Base-by-base conservation (phyloP, 2,113 vertebrate species). In the Heloderma charlesbogerti region DNA sequence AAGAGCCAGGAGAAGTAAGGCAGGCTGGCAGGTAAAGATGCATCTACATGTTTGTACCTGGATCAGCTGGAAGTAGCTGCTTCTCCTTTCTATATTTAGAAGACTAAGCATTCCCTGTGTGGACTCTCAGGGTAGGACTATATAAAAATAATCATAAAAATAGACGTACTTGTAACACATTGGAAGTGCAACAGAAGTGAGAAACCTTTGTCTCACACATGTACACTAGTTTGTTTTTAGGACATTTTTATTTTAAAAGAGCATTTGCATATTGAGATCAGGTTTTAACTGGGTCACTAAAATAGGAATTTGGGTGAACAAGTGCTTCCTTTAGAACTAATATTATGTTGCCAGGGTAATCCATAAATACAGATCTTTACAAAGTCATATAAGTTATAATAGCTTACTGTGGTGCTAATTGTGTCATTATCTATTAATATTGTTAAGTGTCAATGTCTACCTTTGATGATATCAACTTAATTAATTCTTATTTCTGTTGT, bases 381-480 rank as follows among this genome's bases (percentile, higher is more conserved):
- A 95, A 94, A 89, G 90, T 91, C 97, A 96, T 95, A 95, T 97
- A 97, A 96, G 95, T 96, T 95, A 96, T 96, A 95, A 93, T 95
- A 96, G 94, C 93, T 95, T 87, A 95, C 97, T 97, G 96, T 95
- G 91, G 92, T 95, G 95, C 94, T 97, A 97, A 97, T 97, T 97
- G 97, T 97, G 97, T 98, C 96, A 98, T 96, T 97, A 97, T 97
- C 97, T 97, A 97, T 96, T 96, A 97, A 96, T 97, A 97, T 97
- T 97, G 97, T 97, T 95, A 96, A 97, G 94, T 97, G 96, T 97
- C 97, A 97, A 96, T 97, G 97, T 97, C 94, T 94, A 93, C 91
- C 88, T 95, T 96, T 97, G 16, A 31, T 71, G 6, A 96, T 95
- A 97, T 93, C 97, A 97, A 96, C 88, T 94, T 92, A 97, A 93